Base-by-base conservation (phyloP, 2,113 vertebrate species). In the Cheirogaleus medius region DNA sequence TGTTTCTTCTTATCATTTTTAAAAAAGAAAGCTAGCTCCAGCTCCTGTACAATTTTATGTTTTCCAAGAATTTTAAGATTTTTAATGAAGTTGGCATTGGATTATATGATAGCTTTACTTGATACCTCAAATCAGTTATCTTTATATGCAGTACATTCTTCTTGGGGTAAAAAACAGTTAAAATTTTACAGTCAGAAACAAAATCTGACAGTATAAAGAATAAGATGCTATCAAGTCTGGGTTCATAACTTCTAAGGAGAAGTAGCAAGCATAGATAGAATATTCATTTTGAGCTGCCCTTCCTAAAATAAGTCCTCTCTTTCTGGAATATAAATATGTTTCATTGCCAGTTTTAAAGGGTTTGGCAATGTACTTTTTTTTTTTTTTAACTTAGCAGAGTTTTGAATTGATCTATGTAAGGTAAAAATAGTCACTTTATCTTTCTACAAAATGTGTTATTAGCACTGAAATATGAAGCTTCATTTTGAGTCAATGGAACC, bases 381-480 rank as follows among this genome's bases (percentile, higher is more conserved):
- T 74, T 42, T 5, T 25, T 49, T 89, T 81, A 49, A 93, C 13
- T 85, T 68, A 66, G n/a, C 23, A 66, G 66, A 52, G 10, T 49
- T 90, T 90, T 81, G 9, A 8, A 60, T 84, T 90, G 49, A 34
- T 94, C 82, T 78, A 60, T 77, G 56, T 78, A 21, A 74, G 44
- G 91, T 76, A 88, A 93, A 85, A 94, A 90, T 73, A 77, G 8
- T 78, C 32, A 86, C 8, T 94, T 71, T 91, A 7, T 94, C 39
- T 94, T 60, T 44, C 9, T 71, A 58, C 12, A 60, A 56, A 95
- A 71, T 85, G 9, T 91, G 39, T 84, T 37, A 60, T 85, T 49
- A 52, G 23, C 13, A 81, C 23, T 87, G 58, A 94, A 78, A 93
- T 87, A 47, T 14, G 11, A 87, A 69, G 8, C 14, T 84, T 97